Evolutionary conservation across 2,888 invertebrate species (phyloP).

Genomic region (Dyspetes luteomarginatus): DNA sequence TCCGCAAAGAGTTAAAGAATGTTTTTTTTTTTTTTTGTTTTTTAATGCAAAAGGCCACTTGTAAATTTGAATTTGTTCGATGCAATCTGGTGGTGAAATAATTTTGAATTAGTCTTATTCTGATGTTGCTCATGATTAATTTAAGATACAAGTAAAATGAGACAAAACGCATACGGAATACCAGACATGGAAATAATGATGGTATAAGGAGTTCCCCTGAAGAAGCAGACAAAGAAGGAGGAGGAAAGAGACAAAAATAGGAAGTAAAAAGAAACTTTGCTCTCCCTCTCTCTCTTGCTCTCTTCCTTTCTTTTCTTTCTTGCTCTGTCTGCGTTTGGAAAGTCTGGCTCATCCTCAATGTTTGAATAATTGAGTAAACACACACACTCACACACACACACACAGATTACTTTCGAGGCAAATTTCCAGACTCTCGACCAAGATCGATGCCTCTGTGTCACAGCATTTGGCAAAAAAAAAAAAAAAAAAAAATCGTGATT

Average conservation of each 20-base stretch:
- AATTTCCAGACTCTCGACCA: slow-evolving; percentile 36
- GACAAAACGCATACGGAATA: slow-evolving; percentile 14
- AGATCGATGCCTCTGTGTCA: slow-evolving; percentile 21
- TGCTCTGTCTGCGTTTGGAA: not conserved
- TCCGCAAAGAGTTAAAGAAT: too few species aligned
- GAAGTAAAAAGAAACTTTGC: slow-evolving; percentile 15
- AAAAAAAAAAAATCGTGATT: slow-evolving; percentile 53
- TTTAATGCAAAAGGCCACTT: too few species aligned
- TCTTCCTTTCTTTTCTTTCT: not conserved
- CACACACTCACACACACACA: not conserved
- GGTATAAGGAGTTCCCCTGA: slow-evolving; percentile 30
- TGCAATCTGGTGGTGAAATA: too few species aligned
- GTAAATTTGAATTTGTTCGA: too few species aligned
- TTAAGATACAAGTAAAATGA: not conserved
- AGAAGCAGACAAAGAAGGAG: slow-evolving; percentile 18
- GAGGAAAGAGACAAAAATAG: slow-evolving; percentile 15
- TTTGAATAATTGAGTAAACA: slow-evolving; percentile 61
- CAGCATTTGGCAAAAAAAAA: not conserved
- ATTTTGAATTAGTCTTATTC: too few species aligned
- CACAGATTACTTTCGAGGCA: slow-evolving; percentile 31
- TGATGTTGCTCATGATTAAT: too few species aligned
- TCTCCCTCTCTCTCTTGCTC: not conserved
- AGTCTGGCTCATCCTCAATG: slow-evolving; percentile 27
- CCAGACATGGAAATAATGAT: slow-evolving; percentile 34
- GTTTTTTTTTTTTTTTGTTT: too few species aligned